These are phyloP conservation scores for Brachystomella parvula DNA, from an alignment of 1,140 invertebrate species.

Conservation along the genomic window DNA sequence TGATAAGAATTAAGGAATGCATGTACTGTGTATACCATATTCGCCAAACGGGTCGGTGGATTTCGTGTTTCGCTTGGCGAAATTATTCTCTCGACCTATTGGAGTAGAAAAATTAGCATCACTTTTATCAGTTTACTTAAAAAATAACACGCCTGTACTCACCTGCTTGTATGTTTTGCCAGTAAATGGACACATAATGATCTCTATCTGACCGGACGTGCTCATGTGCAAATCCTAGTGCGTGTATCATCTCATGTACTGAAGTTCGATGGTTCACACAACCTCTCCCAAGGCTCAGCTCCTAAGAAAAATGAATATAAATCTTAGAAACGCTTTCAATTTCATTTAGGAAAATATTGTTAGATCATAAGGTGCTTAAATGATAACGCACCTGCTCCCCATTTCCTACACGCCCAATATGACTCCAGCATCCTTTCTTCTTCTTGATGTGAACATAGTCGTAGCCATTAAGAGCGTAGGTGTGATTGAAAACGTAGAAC, in stretches of 20 bases:
- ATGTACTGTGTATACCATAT: not conserved
- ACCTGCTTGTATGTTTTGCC: slow-evolving; percentile 55
- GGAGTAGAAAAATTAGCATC: not conserved
- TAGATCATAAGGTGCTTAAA: not conserved
- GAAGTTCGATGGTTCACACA: slow-evolving; percentile 53
- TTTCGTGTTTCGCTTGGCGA: slow-evolving; percentile 13
- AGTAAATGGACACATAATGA: slow-evolving; percentile 53
- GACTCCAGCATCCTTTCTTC: slow-evolving; percentile 71
- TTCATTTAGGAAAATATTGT: no score
- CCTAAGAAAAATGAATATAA: slow-evolving; percentile 46
- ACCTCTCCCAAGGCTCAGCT: slow-evolving; percentile 50
- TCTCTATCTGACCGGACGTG: slow-evolving; percentile 59
- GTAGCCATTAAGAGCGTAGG: slow-evolving; percentile 45
- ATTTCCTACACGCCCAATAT: slow-evolving; percentile 53
- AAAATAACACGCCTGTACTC: slow-evolving; percentile 21
- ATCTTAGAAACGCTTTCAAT: no score
- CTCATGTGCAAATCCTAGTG: slow-evolving; percentile 58
- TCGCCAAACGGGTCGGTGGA: slow-evolving; percentile 2
- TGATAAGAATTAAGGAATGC: not conserved
- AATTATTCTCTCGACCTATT: slow-evolving; percentile 12
- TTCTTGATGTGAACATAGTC: slow-evolving; percentile 63
- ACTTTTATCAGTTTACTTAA: not conserved
- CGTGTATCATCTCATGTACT: slow-evolving; percentile 58
- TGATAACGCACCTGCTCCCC: slow-evolving; percentile 43
- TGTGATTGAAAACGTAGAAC: slow-evolving; percentile 47